A percentile compares a stretch with the other conserved stretches of the same genome.
Evolutionary conservation across 2,113 vertebrate genomes (phyloP).

Genomic region (Elephantulus edwardii): DNA sequence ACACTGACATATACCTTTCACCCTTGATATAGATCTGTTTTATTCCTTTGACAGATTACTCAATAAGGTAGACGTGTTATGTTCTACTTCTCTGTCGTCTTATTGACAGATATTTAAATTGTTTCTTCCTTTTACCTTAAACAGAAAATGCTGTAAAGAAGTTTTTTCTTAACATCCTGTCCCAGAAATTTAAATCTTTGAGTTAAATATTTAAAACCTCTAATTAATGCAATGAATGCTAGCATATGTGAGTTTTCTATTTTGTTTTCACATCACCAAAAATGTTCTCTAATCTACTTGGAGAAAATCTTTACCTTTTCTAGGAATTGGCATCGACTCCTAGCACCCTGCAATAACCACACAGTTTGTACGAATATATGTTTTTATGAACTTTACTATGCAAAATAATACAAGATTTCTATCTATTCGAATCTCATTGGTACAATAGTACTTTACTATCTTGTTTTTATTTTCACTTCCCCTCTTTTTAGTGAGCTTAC

Average conservation of each 20-base stretch:
- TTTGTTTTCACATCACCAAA: background rate
- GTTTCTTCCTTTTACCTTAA: background rate
- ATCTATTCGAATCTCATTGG: background rate
- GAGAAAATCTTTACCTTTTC: background rate
- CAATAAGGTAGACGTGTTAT: background rate
- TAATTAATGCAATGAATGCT: background rate
- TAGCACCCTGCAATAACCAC: too few species aligned
- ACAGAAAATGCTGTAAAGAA: background rate
- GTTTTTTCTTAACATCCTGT: background rate
- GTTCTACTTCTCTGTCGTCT: background rate
- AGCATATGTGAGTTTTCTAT: background rate
- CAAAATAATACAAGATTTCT: background rate
- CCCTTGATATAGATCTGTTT: too few species aligned
- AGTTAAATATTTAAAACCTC: background rate
- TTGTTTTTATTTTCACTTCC: background rate
- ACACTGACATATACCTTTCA: too few species aligned
- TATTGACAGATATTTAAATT: background rate
- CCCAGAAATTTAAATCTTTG: background rate
- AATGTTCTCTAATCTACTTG: background rate
- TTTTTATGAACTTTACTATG: background rate
- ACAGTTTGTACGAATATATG: background rate
- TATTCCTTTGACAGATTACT: background rate
- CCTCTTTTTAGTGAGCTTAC: background rate
- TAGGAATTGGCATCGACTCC: too few species aligned
- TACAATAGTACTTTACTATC: background rate